These are phyloP conservation scores for Pongo pygmaeus DNA, from an alignment of 2,113 vertebrate genomes.

Conservation along the genomic window DNA sequence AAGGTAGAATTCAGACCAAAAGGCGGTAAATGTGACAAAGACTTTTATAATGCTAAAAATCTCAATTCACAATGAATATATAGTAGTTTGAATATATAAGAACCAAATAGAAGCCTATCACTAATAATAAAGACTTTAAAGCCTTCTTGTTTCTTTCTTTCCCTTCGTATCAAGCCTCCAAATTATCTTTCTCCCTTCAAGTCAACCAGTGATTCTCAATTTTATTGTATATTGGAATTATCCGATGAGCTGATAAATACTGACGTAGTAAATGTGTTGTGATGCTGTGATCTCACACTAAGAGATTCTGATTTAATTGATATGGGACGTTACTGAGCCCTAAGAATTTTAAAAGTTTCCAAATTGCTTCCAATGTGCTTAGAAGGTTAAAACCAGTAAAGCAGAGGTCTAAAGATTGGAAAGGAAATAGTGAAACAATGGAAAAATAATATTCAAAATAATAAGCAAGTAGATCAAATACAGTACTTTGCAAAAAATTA, in stretches of 20 bases:
- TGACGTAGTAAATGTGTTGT: too few species aligned
- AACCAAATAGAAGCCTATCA: not conserved
- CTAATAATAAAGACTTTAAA: not conserved
- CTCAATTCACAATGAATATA: not conserved
- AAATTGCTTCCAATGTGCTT: not conserved
- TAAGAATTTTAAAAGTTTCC: not conserved
- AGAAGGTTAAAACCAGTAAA: not conserved
- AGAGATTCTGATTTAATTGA: not conserved
- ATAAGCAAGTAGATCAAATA: not conserved
- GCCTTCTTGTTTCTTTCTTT: not conserved
- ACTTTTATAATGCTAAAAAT: not conserved
- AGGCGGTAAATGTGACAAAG: not conserved
- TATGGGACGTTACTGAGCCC: not conserved
- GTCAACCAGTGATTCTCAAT: not conserved
- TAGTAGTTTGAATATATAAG: not conserved
- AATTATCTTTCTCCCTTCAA: not conserved
- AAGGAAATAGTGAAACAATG: not conserved
- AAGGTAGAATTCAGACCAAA: not conserved
- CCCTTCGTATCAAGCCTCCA: not conserved
- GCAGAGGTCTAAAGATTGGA: not conserved
- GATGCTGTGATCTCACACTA: not conserved
- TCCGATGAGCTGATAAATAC: not conserved
- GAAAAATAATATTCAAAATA: not conserved
- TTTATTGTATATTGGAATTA: not conserved
- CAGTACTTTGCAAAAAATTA: not conserved